Base-by-base conservation (phyloP, 2,888 invertebrate genomes). In the Elegia similella region DNA sequence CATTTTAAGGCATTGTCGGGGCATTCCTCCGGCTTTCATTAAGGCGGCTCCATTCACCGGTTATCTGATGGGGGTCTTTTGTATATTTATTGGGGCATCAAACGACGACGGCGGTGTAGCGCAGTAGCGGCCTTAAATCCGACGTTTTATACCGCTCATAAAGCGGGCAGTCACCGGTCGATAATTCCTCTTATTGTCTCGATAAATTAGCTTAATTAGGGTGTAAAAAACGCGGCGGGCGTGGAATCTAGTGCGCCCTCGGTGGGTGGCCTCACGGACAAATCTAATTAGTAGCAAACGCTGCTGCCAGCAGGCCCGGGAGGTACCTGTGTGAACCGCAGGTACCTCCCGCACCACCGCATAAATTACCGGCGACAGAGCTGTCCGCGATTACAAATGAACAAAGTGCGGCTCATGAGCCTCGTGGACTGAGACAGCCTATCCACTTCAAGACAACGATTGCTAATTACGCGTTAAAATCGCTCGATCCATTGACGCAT, bases 171-270 rank as follows among this genome's bases (percentile, higher is more conserved):
- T 75, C 69, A 76, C 81, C 76, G 67, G 67, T 68, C 85, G 81
- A 88, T 89, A 84, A 87, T 84, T 88, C 82, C 81, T 80, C 82
- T 84, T 84, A 86, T 87, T 88, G 88, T 88, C 84, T 82, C 89
- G 82, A 89, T 90, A 90, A 90, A 90, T 89, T 89, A 90, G 84
- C 83, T 88, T 90, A 90, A 90, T 90, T 89, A 88, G 88, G 87
- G 89, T 84, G 86, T 87, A 87, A 88, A 88, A 86, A 85, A 87
- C 76, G 76, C 73, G 75, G 72, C 80, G 73, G 78, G 78, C 76
- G 80, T 74, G 84, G 88, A 84, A 87, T 86, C 88, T 88, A 88
- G 86, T 77, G 78, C 80, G 76, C 15, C 63, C 82, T 68, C 79
- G 67, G 84, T 88, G 89, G 89, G 89, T 88, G 88, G 88, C 68